These are phyloP conservation scores for Cosmopolites sordidus DNA, from an alignment of 2,888 invertebrate species.

Conservation along the genomic window DNA sequence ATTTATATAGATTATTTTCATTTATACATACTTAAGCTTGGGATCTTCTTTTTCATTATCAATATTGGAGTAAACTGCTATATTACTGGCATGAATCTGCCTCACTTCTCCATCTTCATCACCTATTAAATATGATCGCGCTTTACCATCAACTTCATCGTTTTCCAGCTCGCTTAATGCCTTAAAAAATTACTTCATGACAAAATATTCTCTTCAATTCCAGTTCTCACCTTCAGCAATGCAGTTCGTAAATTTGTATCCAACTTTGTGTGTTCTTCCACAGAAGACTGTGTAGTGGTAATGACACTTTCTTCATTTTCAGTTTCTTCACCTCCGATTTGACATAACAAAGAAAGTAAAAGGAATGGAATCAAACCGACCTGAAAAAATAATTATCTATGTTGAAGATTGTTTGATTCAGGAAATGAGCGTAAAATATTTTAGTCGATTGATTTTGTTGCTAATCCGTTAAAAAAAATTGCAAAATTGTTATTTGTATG, in stretches of 20 bases:
- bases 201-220: background rate
- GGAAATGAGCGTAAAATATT: no score
- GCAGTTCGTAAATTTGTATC: slow-evolving; percentile 74
- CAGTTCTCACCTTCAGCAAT: slow-evolving; percentile 52
- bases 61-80: slow-evolving; percentile 50
- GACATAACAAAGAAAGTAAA: no score
- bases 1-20: background rate
- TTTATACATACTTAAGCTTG: background rate
- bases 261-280: slow-evolving; percentile 52
- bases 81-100: slow-evolving; percentile 54
- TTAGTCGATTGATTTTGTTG: no score
- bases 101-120: slow-evolving; percentile 45
- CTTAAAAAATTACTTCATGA: slow-evolving; percentile 18
- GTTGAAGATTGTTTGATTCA: no score
- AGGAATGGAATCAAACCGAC: background rate
- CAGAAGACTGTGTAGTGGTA: slow-evolving; percentile 44
- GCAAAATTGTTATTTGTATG: no score
- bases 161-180: slow-evolving; percentile 73
- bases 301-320: slow-evolving; percentile 39
- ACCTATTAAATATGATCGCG: slow-evolving; percentile 41
- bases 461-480: no score
- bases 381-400: slow-evolving; percentile 4
- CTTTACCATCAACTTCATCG: slow-evolving; percentile 40
- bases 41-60: background rate
- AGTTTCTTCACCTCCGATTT: slow-evolving; percentile 36